Percentiles rank a stretch among this genome's conserved stretches.
phyloP scores from a whole-genome alignment of 2,113 vertebrate species.

The Catharus minimus region DNA sequence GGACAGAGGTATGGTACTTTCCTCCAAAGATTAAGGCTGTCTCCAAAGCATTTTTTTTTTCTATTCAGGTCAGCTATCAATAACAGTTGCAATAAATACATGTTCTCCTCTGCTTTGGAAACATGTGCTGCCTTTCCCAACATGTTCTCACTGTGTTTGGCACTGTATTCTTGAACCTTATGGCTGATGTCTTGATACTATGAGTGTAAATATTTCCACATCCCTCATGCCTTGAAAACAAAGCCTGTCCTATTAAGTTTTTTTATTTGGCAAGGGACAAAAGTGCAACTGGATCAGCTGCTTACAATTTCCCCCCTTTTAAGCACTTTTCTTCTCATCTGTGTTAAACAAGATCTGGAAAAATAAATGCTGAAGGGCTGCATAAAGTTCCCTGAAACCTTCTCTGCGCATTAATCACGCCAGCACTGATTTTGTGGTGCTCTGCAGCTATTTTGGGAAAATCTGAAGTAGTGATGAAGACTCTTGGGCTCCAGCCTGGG shows the following conservation, averaged over 20 bases:
- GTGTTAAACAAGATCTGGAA: conserved; percentile 19
- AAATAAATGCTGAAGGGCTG: neutral
- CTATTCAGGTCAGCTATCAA: neutral
- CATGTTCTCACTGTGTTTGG: neutral
- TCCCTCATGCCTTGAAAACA: conserved; percentile 17
- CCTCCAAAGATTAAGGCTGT: neutral
- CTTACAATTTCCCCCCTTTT: conserved; percentile 18
- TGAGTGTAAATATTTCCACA: conserved; percentile 30
- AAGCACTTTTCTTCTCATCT: conserved; percentile 22
- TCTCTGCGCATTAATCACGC: neutral
- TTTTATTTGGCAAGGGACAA: conserved; percentile 10
- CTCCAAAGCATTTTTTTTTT: neutral
- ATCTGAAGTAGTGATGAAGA: neutral
- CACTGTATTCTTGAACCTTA: neutral
- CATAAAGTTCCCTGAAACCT: neutral
- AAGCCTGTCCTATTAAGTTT: neutral
- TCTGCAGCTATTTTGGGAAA: conserved; percentile 7
- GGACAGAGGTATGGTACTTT: neutral
- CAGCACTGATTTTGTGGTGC: neutral
- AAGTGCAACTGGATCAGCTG: conserved; percentile 7
- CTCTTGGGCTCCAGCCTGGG: neutral
- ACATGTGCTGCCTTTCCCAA: neutral
- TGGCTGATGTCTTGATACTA: neutral
- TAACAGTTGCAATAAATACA: neutral
- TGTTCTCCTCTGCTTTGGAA: neutral